Evolutionary conservation across 2,888 invertebrate genomes (phyloP).

Genomic region (Creontiades dilutus): DNA sequence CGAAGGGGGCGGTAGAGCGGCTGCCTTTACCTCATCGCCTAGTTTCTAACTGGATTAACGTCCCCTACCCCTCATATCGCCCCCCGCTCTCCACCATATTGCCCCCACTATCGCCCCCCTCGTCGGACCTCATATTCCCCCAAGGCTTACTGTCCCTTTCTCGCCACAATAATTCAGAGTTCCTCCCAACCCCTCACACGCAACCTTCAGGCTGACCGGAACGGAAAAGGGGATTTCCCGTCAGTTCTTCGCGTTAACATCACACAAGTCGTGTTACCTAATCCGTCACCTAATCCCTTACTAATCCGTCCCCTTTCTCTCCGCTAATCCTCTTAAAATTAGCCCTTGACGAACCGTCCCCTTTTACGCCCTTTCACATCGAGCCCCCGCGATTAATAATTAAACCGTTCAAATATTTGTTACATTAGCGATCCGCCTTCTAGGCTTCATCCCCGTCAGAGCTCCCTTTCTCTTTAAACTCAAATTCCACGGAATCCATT

Average conservation of each 20-base stretch:
- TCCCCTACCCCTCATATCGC: background rate
- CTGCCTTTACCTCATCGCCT: constrained; percentile 38
- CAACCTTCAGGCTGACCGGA: constrained; percentile 1
- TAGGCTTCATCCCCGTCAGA: too few relatives aligned
- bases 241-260: constrained; percentile 27
- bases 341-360: constrained; percentile 10
- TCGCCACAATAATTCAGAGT: constrained; percentile 5
- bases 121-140: background rate
- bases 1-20: background rate
- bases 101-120: too few relatives aligned
- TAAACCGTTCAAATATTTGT: constrained; percentile 10
- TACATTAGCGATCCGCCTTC: background rate
- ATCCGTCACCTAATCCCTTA: constrained; percentile 5
- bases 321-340: constrained; percentile 15
- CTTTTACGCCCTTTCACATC: background rate
- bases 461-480: too few relatives aligned
- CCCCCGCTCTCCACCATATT: background rate
- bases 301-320: background rate
- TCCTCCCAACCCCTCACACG: background rate
- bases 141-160: background rate
- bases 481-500: too few relatives aligned
- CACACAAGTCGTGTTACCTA: constrained; percentile 32
- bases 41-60: constrained; percentile 45
- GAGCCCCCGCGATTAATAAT: background rate
- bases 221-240: constrained; percentile 20